These are phyloP conservation scores for Phrynocephalus guinanensis DNA, from an alignment of 2,797 vertebrate genomes.

Conservation along the genomic window DNA sequence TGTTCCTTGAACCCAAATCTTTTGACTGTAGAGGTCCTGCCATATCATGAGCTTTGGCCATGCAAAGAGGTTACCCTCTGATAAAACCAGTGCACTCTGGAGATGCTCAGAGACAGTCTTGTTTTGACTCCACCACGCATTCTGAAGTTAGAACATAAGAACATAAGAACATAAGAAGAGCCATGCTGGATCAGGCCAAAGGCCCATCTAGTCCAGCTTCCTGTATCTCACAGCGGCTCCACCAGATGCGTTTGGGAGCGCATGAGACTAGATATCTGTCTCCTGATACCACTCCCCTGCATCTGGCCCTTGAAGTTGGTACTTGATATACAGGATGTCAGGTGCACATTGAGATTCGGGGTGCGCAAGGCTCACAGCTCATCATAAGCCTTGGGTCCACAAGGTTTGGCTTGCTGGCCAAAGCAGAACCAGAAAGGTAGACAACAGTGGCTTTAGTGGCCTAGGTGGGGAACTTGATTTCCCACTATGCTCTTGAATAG, in stretches of 20 bases:
- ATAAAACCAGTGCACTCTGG: background rate
- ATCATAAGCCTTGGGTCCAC: too few relatives aligned
- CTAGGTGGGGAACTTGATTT: too few relatives aligned
- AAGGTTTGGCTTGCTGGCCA: background rate
- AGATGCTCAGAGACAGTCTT: background rate
- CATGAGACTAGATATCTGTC: too few relatives aligned
- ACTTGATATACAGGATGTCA: background rate
- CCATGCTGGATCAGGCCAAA: too few relatives aligned
- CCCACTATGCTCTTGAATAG: too few relatives aligned
- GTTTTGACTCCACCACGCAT: background rate
- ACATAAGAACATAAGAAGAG: too few relatives aligned
- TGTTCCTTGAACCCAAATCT: background rate
- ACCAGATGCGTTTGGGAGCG: too few relatives aligned
- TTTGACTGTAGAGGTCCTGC: background rate
- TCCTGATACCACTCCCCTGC: too few relatives aligned
- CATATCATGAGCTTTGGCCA: background rate
- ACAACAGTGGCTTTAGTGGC: too few relatives aligned
- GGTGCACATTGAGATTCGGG: background rate
- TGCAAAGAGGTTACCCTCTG: background rate
- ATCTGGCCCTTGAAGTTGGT: background rate
- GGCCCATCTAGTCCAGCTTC: too few relatives aligned
- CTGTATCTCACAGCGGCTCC: too few relatives aligned
- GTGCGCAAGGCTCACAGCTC: background rate
- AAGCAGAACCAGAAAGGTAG: background rate
- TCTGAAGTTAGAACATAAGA: too few relatives aligned